Percentiles rank a stretch among this genome's conserved stretches.
Conservation (phyloP, 2,113 vertebrate species). For the Epinephelus fuscoguttatus region DNA sequence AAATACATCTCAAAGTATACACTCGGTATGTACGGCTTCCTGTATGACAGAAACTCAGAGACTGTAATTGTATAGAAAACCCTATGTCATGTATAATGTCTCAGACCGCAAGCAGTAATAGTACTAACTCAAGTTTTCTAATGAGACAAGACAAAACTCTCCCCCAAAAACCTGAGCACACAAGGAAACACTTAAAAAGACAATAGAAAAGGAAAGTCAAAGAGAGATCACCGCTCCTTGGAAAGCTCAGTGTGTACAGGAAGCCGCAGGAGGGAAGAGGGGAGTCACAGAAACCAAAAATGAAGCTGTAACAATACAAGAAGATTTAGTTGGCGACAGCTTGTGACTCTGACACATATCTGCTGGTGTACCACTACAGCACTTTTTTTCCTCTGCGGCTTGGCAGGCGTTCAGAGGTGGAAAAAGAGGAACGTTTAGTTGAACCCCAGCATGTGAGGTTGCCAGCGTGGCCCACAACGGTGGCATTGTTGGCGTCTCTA, state of each 20-base stretch:
- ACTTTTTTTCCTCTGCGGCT: background rate
- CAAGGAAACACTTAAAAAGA: background rate
- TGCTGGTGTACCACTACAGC: conserved; percentile 12
- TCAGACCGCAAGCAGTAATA: background rate
- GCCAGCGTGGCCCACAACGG: conserved; percentile 46
- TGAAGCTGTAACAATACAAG: background rate
- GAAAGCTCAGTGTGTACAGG: background rate
- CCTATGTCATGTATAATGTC: background rate
- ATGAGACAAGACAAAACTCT: background rate
- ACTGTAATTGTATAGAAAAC: too few species aligned
- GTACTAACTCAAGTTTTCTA: too few species aligned
- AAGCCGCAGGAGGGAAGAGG: background rate
- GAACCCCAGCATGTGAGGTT: background rate
- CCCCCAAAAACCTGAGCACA: background rate
- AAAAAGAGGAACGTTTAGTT: conserved; percentile 3
- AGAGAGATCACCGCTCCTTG: background rate
- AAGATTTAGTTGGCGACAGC: background rate
- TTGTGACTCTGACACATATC: background rate
- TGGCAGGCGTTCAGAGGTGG: conserved; percentile 16
- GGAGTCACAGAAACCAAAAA: background rate
- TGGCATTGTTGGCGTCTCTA: conserved; percentile 38
- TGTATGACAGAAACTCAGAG: too few species aligned
- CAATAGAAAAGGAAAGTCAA: background rate
- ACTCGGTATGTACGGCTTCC: too few species aligned
- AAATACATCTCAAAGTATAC: too few species aligned